Evolutionary conservation across 2,797 vertebrate species (phyloP), one percentile per base, ranked within the genome.

Genomic region (Remorina albescens): DNA sequence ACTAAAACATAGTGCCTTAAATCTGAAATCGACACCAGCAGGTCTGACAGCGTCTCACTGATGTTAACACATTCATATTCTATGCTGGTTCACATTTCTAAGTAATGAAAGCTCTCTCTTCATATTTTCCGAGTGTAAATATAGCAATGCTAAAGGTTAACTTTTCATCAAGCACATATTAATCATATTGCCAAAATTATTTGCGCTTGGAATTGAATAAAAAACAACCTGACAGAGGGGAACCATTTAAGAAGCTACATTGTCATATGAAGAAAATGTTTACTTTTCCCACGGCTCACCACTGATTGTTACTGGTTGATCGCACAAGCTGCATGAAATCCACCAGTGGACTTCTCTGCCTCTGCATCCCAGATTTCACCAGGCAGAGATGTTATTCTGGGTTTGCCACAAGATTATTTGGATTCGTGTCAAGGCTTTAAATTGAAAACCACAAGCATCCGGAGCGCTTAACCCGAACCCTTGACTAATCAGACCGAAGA

Each of bases 371-470:
- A 86, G 63, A 86, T 85, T 83, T 84, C 71, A 81, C 67, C 58
- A 41, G 49, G 81, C 13, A 23, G 69, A 74, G 66, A 82, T 79
- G 84, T 86, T 89, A 78, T 93, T 90, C 80, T 86, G 78, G 51
- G 78, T 63, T 78, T 50, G 21, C 84, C 84, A 71, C 86, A 88
- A 85, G 82, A 93, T 85, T 76, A 90, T 92, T 81, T 93, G 90
- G 90, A 92, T 81, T 77, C 75, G 71, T 70, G 73, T 90, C 88
- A 91, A 90, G 67, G 73, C 78, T 86, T 85, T 78, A 86, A 86
- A 91, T 80, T 88, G 84, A 84, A 93, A 88, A 86, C 92, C 90
- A 74, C 90, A 91, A 89, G 73, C 67, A 89, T 91, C 68, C 42
- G 15, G 47, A 82, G 76, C 26, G 51, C 86, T 89, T 80, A 67